Conservation (phyloP, 2,113 vertebrate genomes). For the Drymodes brunneopygia region DNA sequence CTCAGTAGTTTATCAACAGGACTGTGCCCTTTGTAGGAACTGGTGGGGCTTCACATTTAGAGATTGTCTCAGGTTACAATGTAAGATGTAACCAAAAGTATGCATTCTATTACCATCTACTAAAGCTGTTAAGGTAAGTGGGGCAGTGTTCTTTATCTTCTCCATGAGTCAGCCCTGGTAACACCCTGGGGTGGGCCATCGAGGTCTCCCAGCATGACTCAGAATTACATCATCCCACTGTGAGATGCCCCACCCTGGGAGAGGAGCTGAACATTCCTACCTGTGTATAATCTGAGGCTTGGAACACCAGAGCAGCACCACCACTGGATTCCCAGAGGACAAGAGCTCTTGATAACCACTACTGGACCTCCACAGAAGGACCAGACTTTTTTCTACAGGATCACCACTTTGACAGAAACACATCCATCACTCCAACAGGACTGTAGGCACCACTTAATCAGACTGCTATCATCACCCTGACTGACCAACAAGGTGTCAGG, state of each 20-base stretch:
- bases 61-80: background rate
- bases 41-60: background rate
- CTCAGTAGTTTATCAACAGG: background rate
- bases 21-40: background rate
- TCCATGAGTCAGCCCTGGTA: too few species aligned
- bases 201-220: background rate
- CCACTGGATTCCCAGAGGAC: background rate
- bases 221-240: background rate
- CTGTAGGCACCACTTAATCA: background rate
- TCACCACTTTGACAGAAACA: background rate
- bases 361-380: background rate
- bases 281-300: background rate
- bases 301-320: too few species aligned
- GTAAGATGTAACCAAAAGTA: background rate
- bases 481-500: too few species aligned
- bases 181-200: background rate
- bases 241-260: background rate
- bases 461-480: background rate
- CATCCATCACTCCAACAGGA: background rate
- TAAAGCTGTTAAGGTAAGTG: background rate
- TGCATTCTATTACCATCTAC: background rate
- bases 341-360: background rate
- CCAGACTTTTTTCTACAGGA: background rate
- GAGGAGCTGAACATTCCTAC: background rate
- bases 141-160: background rate